phyloP scores from a whole-genome alignment of 2,113 vertebrate species.

The Podarcis cretensis region DNA sequence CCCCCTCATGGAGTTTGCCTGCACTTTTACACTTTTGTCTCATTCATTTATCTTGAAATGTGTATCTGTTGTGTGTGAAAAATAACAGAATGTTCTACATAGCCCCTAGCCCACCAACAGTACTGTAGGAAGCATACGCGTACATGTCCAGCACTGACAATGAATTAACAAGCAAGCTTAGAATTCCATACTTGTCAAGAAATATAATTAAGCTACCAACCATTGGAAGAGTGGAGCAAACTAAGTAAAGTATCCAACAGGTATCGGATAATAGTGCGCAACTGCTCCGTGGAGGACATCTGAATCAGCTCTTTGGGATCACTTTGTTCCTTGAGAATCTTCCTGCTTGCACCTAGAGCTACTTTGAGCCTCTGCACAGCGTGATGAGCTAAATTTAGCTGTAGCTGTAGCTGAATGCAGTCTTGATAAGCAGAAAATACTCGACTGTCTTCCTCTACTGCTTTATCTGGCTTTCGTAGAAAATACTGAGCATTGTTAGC shows the following conservation, averaged over 20 bases:
- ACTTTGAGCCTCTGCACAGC: slow-evolving; percentile 94
- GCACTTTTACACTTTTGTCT: background rate
- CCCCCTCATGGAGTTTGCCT: no score
- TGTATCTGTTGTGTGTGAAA: background rate
- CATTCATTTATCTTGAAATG: background rate
- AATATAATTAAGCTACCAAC: slow-evolving; percentile 76
- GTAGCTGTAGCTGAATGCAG: slow-evolving; percentile 97
- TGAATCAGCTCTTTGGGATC: slow-evolving; percentile 87
- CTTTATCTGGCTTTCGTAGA: slow-evolving; percentile 95
- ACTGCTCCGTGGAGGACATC: slow-evolving; percentile 94
- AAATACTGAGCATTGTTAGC: slow-evolving; percentile 99
- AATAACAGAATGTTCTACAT: background rate
- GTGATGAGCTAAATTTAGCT: slow-evolving; percentile 96
- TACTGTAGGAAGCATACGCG: background rate
- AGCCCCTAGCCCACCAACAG: background rate
- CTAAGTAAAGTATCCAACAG: slow-evolving; percentile 97
- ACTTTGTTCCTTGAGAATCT: slow-evolving; percentile 74
- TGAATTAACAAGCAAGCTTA: background rate
- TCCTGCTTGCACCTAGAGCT: slow-evolving; percentile 89
- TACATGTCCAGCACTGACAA: background rate
- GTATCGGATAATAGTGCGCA: slow-evolving; percentile 96
- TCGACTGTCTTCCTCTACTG: slow-evolving; percentile 95
- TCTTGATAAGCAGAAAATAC: slow-evolving; percentile 99
- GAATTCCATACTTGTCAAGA: background rate
- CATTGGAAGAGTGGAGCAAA: slow-evolving; percentile 95